Evolutionary conservation across 1,140 invertebrate species (phyloP).

Genomic region (Acromyrmex heyeri): DNA sequence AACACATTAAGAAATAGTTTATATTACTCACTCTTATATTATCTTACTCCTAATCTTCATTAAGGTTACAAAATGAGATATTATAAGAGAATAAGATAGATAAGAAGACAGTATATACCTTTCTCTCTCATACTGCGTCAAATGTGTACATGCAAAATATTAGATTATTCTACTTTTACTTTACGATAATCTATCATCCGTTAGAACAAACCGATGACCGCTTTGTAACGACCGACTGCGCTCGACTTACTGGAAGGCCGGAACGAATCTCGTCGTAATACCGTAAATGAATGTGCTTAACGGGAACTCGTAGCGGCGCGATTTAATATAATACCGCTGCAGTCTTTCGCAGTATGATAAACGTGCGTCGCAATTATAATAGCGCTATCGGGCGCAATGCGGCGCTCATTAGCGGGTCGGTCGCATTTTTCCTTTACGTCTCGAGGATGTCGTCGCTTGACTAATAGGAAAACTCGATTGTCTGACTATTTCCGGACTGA

Average conservation of each 20-base stretch:
- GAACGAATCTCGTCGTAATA: constrained; percentile 52
- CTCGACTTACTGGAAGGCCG: constrained; percentile 40
- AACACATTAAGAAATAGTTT: too few relatives aligned
- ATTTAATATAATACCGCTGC: constrained; percentile 16
- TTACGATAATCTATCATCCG: constrained; percentile 21
- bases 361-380: constrained; percentile 45
- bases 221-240: constrained; percentile 28
- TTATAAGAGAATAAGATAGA: too few relatives aligned
- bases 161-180: constrained; percentile 6
- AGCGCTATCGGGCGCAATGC: constrained; percentile 11
- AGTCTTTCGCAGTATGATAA: constrained; percentile 26
- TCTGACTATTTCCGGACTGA: constrained; percentile 62
- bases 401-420: background rate
- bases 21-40: too few relatives aligned
- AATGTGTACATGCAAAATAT: constrained; percentile 16
- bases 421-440: background rate
- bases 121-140: background rate
- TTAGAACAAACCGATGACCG: constrained; percentile 33
- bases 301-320: constrained; percentile 48
- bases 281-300: constrained; percentile 59
- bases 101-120: too few relatives aligned
- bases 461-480: constrained; percentile 50
- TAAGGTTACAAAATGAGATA: too few relatives aligned
- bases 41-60: too few relatives aligned
- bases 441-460: constrained; percentile 31